Percentiles rank a stretch among this genome's conserved stretches.
These are phyloP conservation scores for Nematolebias whitei DNA, from an alignment of 2,113 vertebrate genomes.

Conservation along the genomic window DNA sequence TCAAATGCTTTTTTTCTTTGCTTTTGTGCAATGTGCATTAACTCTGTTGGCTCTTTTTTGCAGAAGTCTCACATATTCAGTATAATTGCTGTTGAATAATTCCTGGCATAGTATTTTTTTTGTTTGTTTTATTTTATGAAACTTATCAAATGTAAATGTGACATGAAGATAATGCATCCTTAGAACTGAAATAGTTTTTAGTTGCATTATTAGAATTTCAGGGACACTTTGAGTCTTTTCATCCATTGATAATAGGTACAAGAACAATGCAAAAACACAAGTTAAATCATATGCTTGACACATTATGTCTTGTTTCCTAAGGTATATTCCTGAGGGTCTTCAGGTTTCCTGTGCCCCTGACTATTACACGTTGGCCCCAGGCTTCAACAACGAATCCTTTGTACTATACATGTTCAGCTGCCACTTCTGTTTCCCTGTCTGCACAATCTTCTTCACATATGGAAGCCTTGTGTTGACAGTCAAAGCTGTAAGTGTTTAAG, in stretches of 20 bases:
- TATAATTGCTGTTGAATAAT: too few relatives aligned
- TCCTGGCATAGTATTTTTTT: too few relatives aligned
- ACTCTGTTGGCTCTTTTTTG: too few relatives aligned
- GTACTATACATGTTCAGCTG: constrained; percentile 80
- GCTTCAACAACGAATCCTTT: constrained; percentile 82
- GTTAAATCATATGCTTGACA: not conserved
- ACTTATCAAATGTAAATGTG: not conserved
- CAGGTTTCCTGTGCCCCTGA: constrained; percentile 83
- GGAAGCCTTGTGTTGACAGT: constrained; percentile 83
- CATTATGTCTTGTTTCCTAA: constrained; percentile 33
- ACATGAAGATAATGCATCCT: not conserved
- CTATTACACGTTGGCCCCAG: constrained; percentile 82
- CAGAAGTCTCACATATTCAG: too few relatives aligned
- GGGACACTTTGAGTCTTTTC: not conserved
- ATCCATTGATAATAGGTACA: not conserved
- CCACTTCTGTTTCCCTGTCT: constrained; percentile 77
- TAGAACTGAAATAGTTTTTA: too few relatives aligned
- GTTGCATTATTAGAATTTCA: too few relatives aligned
- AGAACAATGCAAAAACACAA: not conserved
- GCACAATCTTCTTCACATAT: constrained; percentile 82
- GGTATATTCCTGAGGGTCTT: constrained; percentile 83
- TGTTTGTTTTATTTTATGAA: too few relatives aligned
- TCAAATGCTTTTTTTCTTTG: too few relatives aligned
- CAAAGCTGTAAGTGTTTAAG: constrained; percentile 74
- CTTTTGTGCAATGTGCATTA: too few relatives aligned